phyloP scores from a whole-genome alignment of 1,140 invertebrate genomes.

The Holotrichia oblita region DNA sequence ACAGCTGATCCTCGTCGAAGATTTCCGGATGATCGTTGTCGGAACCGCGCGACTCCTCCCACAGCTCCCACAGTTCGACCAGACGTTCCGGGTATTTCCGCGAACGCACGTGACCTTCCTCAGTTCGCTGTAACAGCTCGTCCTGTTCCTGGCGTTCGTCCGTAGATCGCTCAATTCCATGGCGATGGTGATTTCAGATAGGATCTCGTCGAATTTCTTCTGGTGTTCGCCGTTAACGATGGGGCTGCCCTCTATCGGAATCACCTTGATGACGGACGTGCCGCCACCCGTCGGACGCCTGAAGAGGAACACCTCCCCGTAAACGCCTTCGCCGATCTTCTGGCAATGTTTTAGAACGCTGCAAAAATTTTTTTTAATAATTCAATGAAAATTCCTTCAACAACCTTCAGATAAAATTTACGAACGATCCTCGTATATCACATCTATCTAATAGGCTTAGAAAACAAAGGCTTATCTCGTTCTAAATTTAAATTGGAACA shows the following conservation, averaged over 20 bases:
- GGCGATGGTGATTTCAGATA: conserved; percentile 89
- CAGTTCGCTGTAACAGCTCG: conserved; percentile 76
- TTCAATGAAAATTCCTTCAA: too few relatives aligned
- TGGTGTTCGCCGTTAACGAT: conserved; percentile 86
- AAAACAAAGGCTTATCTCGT: too few relatives aligned
- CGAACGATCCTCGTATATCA: too few relatives aligned
- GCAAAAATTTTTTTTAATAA: too few relatives aligned
- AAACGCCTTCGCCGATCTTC: conserved; percentile 94
- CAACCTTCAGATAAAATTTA: too few relatives aligned
- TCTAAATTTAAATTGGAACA: too few relatives aligned
- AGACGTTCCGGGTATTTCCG: conserved; percentile 77
- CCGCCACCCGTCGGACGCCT: conserved; percentile 60
- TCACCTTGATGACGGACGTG: conserved; percentile 80
- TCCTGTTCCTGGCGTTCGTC: conserved; percentile 66
- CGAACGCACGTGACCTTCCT: conserved; percentile 71
- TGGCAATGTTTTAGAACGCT: conserved; percentile 71
- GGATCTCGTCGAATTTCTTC: conserved; percentile 86
- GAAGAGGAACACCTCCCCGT: conserved; percentile 88
- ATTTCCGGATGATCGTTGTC: conserved; percentile 84
- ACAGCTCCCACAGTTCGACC: conserved; percentile 81
- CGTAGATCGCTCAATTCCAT: conserved; percentile 80
- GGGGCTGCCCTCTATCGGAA: conserved; percentile 79
- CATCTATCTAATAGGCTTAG: too few relatives aligned
- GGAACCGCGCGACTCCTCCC: conserved; percentile 74
- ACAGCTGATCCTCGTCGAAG: conserved; percentile 78